phyloP scores from a whole-genome alignment of 2,797 vertebrate genomes.

The Orestias chungarensis region DNA sequence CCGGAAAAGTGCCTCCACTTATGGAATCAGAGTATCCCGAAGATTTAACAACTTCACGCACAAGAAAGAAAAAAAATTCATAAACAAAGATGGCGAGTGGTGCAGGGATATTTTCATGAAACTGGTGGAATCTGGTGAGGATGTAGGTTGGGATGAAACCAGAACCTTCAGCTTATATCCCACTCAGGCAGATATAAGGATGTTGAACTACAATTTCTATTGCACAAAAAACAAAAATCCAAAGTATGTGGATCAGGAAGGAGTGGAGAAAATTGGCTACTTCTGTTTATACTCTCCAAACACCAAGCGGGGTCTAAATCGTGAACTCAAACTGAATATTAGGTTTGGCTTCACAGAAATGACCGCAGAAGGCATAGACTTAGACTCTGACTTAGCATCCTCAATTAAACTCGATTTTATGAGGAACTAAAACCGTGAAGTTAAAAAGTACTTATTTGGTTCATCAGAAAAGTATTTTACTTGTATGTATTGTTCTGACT shows the following conservation, averaged over 20 bases:
- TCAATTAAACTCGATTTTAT: background rate
- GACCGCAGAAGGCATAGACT: background rate
- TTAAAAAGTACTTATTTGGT: background rate
- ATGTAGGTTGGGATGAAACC: background rate
- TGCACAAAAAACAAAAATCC: background rate
- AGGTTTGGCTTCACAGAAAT: conserved; percentile 2
- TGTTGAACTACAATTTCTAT: background rate
- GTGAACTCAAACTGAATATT: background rate
- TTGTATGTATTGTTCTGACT: background rate
- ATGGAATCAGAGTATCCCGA: background rate
- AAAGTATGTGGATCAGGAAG: conserved; percentile 13
- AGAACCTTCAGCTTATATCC: accelerated
- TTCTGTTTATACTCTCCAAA: background rate
- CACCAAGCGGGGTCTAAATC: background rate
- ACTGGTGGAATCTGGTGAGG: background rate
- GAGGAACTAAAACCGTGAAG: background rate
- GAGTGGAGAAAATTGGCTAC: background rate
- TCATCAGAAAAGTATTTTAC: background rate
- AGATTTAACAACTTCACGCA: background rate
- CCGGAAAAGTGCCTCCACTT: background rate
- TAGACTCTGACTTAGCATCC: background rate
- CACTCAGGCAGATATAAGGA: accelerated
- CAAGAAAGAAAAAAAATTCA: background rate
- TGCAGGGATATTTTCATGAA: background rate
- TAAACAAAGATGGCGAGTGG: accelerated